Percentiles rank a stretch among this genome's conserved stretches.
phyloP scores from a whole-genome alignment of 2,113 vertebrate species.

The Abramis brama region DNA sequence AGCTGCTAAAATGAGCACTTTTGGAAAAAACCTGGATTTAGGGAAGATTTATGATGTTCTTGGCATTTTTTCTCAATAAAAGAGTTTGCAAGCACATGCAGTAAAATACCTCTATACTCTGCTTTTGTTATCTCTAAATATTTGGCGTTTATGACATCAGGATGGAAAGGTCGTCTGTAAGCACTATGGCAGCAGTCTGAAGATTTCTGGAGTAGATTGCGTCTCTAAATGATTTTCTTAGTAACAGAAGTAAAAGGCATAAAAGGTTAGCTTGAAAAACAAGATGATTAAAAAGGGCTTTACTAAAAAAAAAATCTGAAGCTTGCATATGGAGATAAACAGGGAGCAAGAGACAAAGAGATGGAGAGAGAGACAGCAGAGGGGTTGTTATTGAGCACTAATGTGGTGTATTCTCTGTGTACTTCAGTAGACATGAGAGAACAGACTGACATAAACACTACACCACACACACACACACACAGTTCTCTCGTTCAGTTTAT shows the following conservation, averaged over 20 bases:
- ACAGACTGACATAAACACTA: conserved; percentile 20
- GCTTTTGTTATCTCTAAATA: background rate
- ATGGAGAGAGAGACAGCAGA: conserved; percentile 49
- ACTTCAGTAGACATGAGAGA: conserved; percentile 65
- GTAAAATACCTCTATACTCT: background rate
- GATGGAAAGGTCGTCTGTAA: background rate
- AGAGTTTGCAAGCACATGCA: background rate
- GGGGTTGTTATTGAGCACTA: conserved; percentile 65
- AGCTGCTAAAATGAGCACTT: background rate
- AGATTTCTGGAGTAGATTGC: background rate
- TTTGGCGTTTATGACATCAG: background rate
- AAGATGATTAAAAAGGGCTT: background rate
- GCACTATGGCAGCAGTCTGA: background rate
- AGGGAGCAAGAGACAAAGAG: background rate
- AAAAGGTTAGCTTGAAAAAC: conserved; percentile 1
- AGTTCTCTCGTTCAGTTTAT: background rate
- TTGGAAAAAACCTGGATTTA: background rate
- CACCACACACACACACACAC: background rate
- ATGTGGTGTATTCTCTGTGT: conserved; percentile 66
- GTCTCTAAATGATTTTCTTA: background rate
- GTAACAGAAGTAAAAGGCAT: background rate
- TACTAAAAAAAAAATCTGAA: background rate
- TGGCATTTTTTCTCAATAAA: background rate
- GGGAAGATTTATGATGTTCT: background rate
- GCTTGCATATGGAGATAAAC: background rate